phyloP scores from a whole-genome alignment of 2,888 invertebrate genomes.

The Polymixis lichenea region DNA sequence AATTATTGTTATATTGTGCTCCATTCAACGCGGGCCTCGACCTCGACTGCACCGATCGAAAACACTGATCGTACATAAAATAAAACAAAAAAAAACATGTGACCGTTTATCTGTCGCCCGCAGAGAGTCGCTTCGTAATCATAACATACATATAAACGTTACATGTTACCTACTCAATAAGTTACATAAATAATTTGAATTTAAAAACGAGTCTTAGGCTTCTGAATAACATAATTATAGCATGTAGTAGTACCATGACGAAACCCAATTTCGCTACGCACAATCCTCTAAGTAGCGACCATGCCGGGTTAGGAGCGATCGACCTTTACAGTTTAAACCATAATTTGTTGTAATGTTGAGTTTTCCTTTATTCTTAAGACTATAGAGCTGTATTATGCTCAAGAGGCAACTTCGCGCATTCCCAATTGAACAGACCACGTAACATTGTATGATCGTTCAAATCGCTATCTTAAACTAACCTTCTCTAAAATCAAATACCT shows the following conservation, averaged over 20 bases:
- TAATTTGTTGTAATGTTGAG: slow-evolving; percentile 29
- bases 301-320: slow-evolving; percentile 33
- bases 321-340: slow-evolving; percentile 56
- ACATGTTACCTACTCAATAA: slow-evolving; percentile 88
- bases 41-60: slow-evolving; percentile 60
- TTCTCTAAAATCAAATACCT: slow-evolving; percentile 65
- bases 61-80: slow-evolving; percentile 70
- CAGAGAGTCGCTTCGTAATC: slow-evolving; percentile 74
- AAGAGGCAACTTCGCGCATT: slow-evolving; percentile 60
- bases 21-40: slow-evolving; percentile 10
- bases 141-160: slow-evolving; percentile 80
- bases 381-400: slow-evolving; percentile 55
- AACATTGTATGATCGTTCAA: slow-evolving; percentile 52
- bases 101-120: slow-evolving; percentile 73
- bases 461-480: slow-evolving; percentile 61
- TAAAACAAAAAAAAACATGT: slow-evolving; percentile 72
- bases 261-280: slow-evolving; percentile 67
- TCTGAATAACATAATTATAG: slow-evolving; percentile 81
- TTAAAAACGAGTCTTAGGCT: slow-evolving; percentile 89
- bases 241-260: slow-evolving; percentile 72
- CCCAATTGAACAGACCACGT: slow-evolving; percentile 51
- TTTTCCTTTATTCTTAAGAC: slow-evolving; percentile 46
- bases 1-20: slow-evolving; percentile 32
- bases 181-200: slow-evolving; percentile 90
- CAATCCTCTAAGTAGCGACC: slow-evolving; percentile 60